phyloP scores from a whole-genome alignment of 2,797 vertebrate species.

The Neosilurus hyrtlii region DNA sequence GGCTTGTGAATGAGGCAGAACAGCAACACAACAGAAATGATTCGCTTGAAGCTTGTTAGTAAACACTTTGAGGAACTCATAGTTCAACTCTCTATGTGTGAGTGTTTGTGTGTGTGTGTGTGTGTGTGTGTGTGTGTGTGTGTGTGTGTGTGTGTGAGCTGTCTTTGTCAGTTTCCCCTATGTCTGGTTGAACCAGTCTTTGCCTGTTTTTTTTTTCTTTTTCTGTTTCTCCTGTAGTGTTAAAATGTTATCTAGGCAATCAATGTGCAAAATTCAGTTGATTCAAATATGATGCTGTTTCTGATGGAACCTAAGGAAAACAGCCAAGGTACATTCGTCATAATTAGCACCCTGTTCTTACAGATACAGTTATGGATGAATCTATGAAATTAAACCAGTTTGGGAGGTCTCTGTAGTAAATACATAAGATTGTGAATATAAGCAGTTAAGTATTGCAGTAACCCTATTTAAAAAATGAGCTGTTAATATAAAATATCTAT shows the following conservation, averaged over 20 bases:
- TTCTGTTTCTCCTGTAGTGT: constrained; percentile 27
- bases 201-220: constrained; percentile 27
- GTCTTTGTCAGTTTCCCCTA: constrained; percentile 44
- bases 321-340: constrained; percentile 25
- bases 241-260: constrained; percentile 48
- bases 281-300: constrained; percentile 48
- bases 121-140: constrained; percentile 12
- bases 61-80: constrained; percentile 26
- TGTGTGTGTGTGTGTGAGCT: constrained; percentile 25
- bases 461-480: background rate
- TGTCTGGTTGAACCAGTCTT: constrained; percentile 58
- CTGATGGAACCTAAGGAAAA: constrained; percentile 52
- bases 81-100: constrained; percentile 28
- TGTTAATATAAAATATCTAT: background rate
- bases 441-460: constrained; percentile 2
- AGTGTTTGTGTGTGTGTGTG: constrained; percentile 25
- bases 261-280: constrained; percentile 47
- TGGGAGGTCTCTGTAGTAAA: background rate
- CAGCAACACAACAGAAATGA: constrained; percentile 10
- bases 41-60: constrained; percentile 21
- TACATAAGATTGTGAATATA: constrained; percentile 3
- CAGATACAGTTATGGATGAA: background rate
- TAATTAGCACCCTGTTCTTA: constrained; percentile 1
- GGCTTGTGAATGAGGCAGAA: constrained; percentile 25
- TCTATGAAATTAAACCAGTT: background rate